phyloP scores from a whole-genome alignment of 2,113 vertebrate genomes.

The Neolamprologus cancellatus region DNA sequence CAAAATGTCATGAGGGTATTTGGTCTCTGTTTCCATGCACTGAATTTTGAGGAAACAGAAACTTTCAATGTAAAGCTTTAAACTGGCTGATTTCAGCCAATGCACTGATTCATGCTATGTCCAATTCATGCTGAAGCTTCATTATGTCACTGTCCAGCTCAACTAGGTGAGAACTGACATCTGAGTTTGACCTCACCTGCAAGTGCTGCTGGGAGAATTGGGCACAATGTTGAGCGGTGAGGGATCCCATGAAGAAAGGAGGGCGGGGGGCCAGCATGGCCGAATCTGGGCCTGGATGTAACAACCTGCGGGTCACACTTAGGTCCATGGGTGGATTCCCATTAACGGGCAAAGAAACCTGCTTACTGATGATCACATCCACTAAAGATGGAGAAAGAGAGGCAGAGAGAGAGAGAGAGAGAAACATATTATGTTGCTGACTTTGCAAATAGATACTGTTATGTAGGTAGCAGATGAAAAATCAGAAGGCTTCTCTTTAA shows the following conservation, averaged over 20 bases:
- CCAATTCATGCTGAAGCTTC: not conserved
- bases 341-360: not conserved
- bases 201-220: slow-evolving; percentile 66
- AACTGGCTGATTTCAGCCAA: not conserved
- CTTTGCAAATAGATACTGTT: not conserved
- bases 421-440: not conserved
- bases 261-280: slow-evolving; percentile 75
- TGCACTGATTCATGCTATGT: not conserved
- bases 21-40: not conserved
- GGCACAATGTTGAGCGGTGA: slow-evolving; percentile 65
- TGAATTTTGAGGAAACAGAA: not conserved
- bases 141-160: not conserved
- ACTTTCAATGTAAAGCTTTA: not conserved
- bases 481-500: not conserved
- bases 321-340: slow-evolving; percentile 82
- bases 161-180: not conserved
- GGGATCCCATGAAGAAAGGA: slow-evolving; percentile 71
- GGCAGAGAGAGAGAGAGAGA: not conserved
- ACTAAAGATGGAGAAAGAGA: slow-evolving; percentile 10
- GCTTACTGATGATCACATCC: slow-evolving; percentile 34
- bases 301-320: slow-evolving; percentile 78
- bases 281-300: slow-evolving; percentile 67
- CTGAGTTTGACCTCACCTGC: slow-evolving; percentile 53
- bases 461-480: not conserved
- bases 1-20: not conserved